These are phyloP conservation scores for Rutpela maculata DNA, from an alignment of 2,888 invertebrate species.

Conservation along the genomic window DNA sequence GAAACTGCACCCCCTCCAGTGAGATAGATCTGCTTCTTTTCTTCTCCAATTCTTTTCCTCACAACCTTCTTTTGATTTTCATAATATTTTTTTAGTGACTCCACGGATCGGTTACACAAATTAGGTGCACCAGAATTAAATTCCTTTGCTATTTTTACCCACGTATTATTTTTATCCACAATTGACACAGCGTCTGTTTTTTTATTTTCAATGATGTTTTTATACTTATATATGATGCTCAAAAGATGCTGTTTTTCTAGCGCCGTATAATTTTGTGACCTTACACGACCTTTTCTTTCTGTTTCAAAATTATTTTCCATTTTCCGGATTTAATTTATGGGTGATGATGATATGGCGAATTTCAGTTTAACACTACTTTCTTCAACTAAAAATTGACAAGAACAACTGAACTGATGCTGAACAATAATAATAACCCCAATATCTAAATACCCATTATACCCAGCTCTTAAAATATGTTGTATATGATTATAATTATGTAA, in stretches of 20 bases:
- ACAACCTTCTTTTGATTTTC: slow-evolving; percentile 4
- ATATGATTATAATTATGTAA: neutral
- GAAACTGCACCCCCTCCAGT: neutral
- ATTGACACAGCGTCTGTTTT: neutral
- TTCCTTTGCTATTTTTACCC: neutral
- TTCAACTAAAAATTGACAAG: no score
- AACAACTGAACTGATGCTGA: no score
- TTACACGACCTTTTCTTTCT: neutral
- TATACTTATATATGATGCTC: neutral
- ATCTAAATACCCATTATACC: no score
- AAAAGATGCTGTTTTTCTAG: neutral
- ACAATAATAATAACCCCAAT: no score
- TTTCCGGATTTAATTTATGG: neutral
- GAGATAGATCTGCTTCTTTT: neutral
- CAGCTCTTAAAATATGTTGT: no score
- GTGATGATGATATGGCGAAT: no score
- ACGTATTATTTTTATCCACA: neutral
- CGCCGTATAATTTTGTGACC: slow-evolving; percentile 1
- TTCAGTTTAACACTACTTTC: no score
- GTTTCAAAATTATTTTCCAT: neutral
- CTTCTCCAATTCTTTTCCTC: slow-evolving; percentile 1
- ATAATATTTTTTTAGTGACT: neutral
- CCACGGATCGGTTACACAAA: neutral
- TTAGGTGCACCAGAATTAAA: neutral
- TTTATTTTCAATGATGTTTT: neutral